Evolutionary conservation across 1,140 invertebrate genomes (phyloP), one percentile per base, ranked within the genome.

Genomic region (Nilaparvata lugens): DNA sequence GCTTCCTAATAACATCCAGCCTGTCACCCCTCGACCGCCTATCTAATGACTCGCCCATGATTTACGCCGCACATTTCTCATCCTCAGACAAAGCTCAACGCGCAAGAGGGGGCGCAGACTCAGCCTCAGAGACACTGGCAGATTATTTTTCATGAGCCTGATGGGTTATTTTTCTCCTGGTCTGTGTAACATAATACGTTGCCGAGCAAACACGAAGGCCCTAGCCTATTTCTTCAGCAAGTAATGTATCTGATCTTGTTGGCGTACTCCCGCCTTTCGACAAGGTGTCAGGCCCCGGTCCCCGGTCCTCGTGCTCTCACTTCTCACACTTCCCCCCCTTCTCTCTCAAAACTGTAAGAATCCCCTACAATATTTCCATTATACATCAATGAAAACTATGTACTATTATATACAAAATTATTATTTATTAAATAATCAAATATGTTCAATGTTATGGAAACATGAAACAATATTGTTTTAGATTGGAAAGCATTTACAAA

Each of bases 11-110:
- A 60, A 60, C 58, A 60, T 31, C 31, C 45, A 52, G 24, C 24
- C 58, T 60, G 58, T 60, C 58, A 48, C 58, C 58, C 58, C 40
- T 24, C 42, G 52, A 16, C 31, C 48, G 58, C 58, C 58, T 60
- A 60, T 60, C 58, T 60, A 60, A 60, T 60, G 58, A 60, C 58
- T 60, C 40, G 58, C 48, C 58, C 24, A 60, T 60, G 58, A 60
- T 60, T 60, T 60, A 60, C 58, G 58, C n/a, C 14, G 25, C 13
- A 60, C 58, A 60, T 60, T 53, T 52, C 58, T 60, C 58, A 60
- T 28, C 31, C 58, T 11, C 21, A 60, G 48, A 60, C 48, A 60
- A 53, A 52, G 35, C n/a, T 35, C 35, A 13, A 48, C 35, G 58
- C 14, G 43, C 21, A 14, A 28, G 58, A 60, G 35, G 43, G 58